Evolutionary conservation across 2,888 invertebrate species (phyloP).

Genomic region (Podabrus alpinus): DNA sequence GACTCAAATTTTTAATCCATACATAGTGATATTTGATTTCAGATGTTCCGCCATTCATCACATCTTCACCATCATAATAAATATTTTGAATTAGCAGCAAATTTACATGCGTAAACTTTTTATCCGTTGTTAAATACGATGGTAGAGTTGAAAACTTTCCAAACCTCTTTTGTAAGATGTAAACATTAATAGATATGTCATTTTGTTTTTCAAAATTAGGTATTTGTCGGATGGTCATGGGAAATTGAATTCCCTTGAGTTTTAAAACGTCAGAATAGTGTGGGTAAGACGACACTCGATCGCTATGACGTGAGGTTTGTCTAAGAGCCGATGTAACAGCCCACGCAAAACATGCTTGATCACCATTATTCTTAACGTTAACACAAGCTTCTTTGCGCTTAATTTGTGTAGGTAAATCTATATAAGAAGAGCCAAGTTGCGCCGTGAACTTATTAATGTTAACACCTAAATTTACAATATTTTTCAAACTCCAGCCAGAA

Average conservation of each 20-base stretch:
- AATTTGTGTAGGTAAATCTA: neutral
- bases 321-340: neutral
- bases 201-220: too few species aligned
- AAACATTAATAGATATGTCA: neutral
- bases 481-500: neutral
- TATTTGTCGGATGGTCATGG: too few species aligned
- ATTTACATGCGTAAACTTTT: too few species aligned
- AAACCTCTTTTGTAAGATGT: neutral
- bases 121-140: neutral
- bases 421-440: neutral
- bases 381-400: neutral
- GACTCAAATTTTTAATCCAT: slow-evolving; percentile 27
- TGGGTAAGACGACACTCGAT: neutral
- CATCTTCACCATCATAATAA: neutral
- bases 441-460: neutral
- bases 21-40: slow-evolving; percentile 15
- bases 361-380: neutral
- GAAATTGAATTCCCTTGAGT: too few species aligned
- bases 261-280: too few species aligned
- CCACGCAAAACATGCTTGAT: neutral
- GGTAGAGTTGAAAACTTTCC: neutral
- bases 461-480: neutral
- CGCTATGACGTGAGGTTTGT: neutral
- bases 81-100: too few species aligned
- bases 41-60: neutral